Evolutionary conservation across 2,113 vertebrate genomes (phyloP).

Genomic region (Trichomycterus rosablanca): DNA sequence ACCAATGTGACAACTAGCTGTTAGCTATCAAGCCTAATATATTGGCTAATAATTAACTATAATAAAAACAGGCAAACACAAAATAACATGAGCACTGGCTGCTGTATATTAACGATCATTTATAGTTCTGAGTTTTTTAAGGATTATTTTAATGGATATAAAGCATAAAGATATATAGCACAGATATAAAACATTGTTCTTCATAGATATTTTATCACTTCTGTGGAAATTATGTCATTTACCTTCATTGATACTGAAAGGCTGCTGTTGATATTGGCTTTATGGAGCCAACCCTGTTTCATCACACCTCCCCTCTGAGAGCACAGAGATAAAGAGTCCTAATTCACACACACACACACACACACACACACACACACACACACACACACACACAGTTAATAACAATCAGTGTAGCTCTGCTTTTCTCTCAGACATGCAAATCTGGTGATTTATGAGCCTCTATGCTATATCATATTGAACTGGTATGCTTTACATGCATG

Average conservation of each 20-base stretch:
- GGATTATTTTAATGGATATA: too few species aligned
- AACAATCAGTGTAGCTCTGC: not conserved
- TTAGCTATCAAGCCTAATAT: too few species aligned
- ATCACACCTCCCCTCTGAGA: conserved; percentile 92
- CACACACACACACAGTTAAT: not conserved
- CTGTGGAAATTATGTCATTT: too few species aligned
- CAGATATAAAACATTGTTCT: too few species aligned
- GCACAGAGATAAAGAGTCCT: conserved; percentile 88
- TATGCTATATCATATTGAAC: not conserved
- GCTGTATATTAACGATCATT: too few species aligned
- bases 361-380: conserved; percentile 23
- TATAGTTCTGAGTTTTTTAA: too few species aligned
- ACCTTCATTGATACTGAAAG: conserved; percentile 98
- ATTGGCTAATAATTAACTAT: too few species aligned
- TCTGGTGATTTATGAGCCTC: not conserved
- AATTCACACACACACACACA: conserved; percentile 46
- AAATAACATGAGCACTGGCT: too few species aligned
- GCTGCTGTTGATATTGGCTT: conserved; percentile 94
- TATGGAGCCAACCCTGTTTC: conserved; percentile 96
- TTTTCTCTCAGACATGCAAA: not conserved
- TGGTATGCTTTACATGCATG: not conserved
- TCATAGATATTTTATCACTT: too few species aligned
- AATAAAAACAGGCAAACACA: too few species aligned
- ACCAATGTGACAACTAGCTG: too few species aligned
- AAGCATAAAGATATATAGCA: too few species aligned